These are phyloP conservation scores for Chloropsis cyanopogon DNA, from an alignment of 2,113 vertebrate genomes.

Conservation along the genomic window DNA sequence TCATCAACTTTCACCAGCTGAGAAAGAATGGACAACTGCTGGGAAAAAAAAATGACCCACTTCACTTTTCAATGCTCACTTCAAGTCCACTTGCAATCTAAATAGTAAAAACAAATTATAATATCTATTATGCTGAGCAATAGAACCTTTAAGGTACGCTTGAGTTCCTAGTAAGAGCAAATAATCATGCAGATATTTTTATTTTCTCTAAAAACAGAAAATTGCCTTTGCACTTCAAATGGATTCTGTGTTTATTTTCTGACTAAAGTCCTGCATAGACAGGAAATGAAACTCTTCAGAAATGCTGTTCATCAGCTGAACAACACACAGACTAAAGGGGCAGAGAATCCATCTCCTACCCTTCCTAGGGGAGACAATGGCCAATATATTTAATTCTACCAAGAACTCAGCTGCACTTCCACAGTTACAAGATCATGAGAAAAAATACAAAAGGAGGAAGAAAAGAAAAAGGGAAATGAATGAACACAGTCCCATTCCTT, in stretches of 20 bases:
- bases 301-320: background rate
- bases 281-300: constrained; percentile 3
- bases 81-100: background rate
- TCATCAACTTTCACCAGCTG: constrained; percentile 50
- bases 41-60: background rate
- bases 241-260: constrained; percentile 2
- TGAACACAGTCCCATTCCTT: background rate
- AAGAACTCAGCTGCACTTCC: background rate
- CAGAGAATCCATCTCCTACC: background rate
- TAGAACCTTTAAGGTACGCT: background rate
- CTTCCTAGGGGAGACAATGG: background rate
- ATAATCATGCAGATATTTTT: background rate
- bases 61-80: background rate
- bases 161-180: background rate
- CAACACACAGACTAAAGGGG: background rate
- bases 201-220: background rate
- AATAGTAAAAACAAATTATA: background rate
- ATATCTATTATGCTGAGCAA: background rate
- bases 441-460: background rate
- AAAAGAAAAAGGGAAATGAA: background rate
- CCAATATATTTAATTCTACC: background rate
- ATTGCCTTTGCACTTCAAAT: background rate
- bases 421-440: background rate
- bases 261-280: background rate
- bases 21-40: constrained; percentile 41